These are phyloP conservation scores for Cisticola juncidis DNA, from an alignment of 2,113 vertebrate genomes.

Conservation along the genomic window DNA sequence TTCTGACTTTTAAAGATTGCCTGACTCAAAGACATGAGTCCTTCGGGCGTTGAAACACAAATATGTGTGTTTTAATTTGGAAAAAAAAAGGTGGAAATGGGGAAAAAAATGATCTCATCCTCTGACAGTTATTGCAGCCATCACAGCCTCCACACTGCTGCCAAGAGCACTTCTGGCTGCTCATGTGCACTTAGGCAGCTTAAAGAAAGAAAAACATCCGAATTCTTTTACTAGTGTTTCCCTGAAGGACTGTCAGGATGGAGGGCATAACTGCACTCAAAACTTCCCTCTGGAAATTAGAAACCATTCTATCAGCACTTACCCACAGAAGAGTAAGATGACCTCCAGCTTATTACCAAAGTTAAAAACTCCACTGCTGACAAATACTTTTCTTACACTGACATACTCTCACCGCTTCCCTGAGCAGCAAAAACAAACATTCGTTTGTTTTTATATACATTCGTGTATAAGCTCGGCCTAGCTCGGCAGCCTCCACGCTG, in stretches of 20 bases:
- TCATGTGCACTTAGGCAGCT: background rate
- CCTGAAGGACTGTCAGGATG: background rate
- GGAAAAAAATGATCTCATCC: fast-evolving
- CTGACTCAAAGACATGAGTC: background rate
- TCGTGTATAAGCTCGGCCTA: background rate
- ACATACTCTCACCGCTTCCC: background rate
- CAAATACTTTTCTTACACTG: background rate
- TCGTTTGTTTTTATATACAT: too few species aligned
- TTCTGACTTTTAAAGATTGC: background rate
- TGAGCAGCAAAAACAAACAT: background rate
- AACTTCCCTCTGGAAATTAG: fast-evolving
- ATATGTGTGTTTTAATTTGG: background rate
- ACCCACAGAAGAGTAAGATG: background rate
- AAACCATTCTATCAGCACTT: background rate
- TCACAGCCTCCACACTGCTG: background rate
- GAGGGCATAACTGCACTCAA: background rate
- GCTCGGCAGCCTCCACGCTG: background rate
- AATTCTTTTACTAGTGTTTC: background rate
- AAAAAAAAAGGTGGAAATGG: background rate
- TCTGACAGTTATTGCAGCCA: background rate
- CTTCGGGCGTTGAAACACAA: background rate
- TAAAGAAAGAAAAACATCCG: fast-evolving
- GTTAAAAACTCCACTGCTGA: background rate
- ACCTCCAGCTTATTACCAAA: background rate
- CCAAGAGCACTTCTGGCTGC: too few species aligned